Evolutionary conservation across 2,797 vertebrate species (phyloP).

Genomic region (Channa striata): DNA sequence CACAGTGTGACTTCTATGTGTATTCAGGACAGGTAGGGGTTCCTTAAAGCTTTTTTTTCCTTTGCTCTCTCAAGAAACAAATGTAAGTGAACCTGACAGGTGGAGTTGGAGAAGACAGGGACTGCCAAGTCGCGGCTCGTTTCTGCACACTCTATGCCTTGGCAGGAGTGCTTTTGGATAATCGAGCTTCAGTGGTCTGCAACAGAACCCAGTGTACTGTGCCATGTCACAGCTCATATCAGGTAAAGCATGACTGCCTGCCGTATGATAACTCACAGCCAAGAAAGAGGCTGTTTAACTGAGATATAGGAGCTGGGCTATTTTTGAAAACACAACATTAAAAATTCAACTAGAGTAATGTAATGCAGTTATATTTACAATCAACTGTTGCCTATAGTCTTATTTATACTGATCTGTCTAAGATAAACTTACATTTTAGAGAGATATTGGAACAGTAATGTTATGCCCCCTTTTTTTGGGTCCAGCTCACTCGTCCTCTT

Average conservation of each 20-base stretch:
- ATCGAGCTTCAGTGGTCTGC: slow-evolving; percentile 42
- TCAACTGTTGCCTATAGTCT: neutral
- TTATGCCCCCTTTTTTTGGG: neutral
- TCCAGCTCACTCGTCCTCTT: neutral
- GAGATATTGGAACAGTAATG: too few relatives aligned
- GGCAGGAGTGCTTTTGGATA: slow-evolving; percentile 50
- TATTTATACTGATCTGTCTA: neutral
- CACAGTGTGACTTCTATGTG: slow-evolving; percentile 2
- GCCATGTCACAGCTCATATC: slow-evolving; percentile 48
- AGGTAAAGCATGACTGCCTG: slow-evolving; percentile 44
- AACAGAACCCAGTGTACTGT: slow-evolving; percentile 35
- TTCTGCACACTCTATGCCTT: slow-evolving; percentile 45
- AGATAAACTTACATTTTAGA: neutral
- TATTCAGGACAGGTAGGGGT: slow-evolving; percentile 14
- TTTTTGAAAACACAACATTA: slow-evolving; percentile 31
- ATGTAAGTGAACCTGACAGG: slow-evolving; percentile 44
- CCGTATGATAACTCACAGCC: slow-evolving; percentile 47
- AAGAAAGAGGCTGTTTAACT: slow-evolving; percentile 3
- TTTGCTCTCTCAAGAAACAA: slow-evolving; percentile 7
- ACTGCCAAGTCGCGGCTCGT: slow-evolving; percentile 39
- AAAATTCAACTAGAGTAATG: neutral
- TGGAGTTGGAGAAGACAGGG: slow-evolving; percentile 21
- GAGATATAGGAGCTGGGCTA: slow-evolving; percentile 6
- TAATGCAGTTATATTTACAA: neutral
- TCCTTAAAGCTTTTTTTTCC: slow-evolving; percentile 11